Conservation (phyloP, 2,888 invertebrate genomes). For the Toxonevra muliebris region DNA sequence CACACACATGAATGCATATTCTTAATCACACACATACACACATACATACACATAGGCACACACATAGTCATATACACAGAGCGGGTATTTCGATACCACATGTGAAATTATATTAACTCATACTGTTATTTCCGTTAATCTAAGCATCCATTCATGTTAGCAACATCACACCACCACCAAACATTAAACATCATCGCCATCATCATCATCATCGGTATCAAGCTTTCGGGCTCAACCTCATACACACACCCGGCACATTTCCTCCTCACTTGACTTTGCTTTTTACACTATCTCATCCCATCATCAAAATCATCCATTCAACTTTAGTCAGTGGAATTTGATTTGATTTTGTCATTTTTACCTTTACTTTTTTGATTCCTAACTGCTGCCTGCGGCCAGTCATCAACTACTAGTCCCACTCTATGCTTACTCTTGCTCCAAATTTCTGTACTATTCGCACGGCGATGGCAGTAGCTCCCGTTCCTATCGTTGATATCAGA, state of each 20-base stretch:
- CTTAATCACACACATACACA: too few relatives aligned
- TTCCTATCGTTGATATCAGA: too few relatives aligned
- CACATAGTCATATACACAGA: too few relatives aligned
- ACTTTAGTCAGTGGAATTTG: conserved; percentile 48
- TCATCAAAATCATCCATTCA: conserved; percentile 35
- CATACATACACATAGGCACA: too few relatives aligned
- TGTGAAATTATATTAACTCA: conserved; percentile 18
- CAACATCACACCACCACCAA: background rate
- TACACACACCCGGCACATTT: background rate
- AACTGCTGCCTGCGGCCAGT: conserved; percentile 2
- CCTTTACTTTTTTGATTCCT: conserved; percentile 35
- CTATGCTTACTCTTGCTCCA: conserved; percentile 10
- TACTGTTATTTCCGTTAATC: conserved; percentile 6
- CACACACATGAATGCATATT: too few relatives aligned
- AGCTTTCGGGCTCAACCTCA: background rate
- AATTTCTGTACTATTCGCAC: background rate
- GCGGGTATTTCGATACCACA: background rate
- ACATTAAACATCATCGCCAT: background rate
- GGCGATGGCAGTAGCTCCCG: too few relatives aligned
- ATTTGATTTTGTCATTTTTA: conserved; percentile 52
- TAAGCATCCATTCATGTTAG: conserved; percentile 5
- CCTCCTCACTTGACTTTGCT: background rate
- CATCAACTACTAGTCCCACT: too few relatives aligned
- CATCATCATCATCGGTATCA: too few relatives aligned
- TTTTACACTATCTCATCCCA: conserved; percentile 11